Evolutionary conservation across 2,113 vertebrate genomes (phyloP).

Genomic region (Ptychochromis oligacanthus): DNA sequence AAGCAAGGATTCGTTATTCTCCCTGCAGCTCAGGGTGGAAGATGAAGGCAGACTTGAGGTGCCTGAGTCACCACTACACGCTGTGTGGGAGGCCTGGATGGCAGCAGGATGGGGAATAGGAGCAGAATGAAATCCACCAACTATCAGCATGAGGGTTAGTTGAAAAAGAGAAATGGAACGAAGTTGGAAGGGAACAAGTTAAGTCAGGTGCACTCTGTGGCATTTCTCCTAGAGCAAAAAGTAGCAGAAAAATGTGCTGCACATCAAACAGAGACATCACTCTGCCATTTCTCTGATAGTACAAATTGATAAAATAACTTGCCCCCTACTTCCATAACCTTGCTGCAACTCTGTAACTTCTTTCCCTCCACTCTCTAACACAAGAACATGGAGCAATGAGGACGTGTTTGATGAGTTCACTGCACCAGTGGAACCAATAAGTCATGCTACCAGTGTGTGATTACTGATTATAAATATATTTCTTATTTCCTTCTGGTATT

Average conservation of each 20-base stretch:
- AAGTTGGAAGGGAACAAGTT: background rate
- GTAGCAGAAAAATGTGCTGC: background rate
- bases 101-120: conserved; percentile 20
- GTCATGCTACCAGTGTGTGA: background rate
- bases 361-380: background rate
- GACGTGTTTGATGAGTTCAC: background rate
- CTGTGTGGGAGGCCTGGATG: conserved; percentile 55
- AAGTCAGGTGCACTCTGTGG: background rate
- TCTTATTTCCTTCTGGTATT: background rate
- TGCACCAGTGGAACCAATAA: background rate
- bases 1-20: background rate
- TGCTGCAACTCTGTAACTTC: background rate
- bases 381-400: background rate
- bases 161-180: background rate
- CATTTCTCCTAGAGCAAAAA: conserved; percentile 1
- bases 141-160: conserved; percentile 13
- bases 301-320: background rate
- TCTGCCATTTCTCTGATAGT: background rate
- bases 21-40: conserved; percentile 20
- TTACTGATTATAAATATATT: background rate
- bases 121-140: conserved; percentile 21
- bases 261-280: background rate
- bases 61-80: conserved; percentile 54
- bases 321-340: background rate
- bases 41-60: conserved; percentile 49